Conservation (phyloP, 2,113 vertebrate genomes). For the Anolis sagrei region DNA sequence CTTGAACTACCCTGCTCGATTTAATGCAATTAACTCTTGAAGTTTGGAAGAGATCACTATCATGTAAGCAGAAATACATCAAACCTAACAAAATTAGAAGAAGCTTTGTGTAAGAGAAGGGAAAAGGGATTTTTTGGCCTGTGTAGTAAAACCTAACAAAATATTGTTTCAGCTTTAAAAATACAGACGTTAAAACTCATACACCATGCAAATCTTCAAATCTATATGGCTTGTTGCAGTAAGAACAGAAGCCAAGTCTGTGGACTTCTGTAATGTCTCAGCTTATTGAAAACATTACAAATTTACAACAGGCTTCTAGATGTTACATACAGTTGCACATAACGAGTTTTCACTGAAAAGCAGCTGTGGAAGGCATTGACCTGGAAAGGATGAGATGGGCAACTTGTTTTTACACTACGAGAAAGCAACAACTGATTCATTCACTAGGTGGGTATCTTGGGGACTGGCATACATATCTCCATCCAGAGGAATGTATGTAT, state of each 20-base stretch:
- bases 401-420: no score
- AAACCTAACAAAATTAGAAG: background rate
- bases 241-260: background rate
- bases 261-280: background rate
- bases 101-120: background rate
- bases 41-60: background rate
- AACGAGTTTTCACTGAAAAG: background rate
- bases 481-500: background rate
- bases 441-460: no score
- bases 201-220: conserved; percentile 4
- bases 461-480: no score
- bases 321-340: background rate
- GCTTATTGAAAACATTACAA: background rate
- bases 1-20: background rate
- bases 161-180: conserved; percentile 45
- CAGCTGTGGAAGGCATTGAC: background rate
- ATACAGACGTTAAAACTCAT: background rate
- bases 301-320: background rate
- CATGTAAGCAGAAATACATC: background rate
- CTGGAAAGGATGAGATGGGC: background rate
- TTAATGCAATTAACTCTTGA: conserved; percentile 13
- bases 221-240: conserved; percentile 7
- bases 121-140: background rate
- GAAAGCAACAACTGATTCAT: background rate
- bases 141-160: conserved; percentile 36